Percentiles rank a stretch among this genome's conserved stretches.
These are phyloP conservation scores for Cheilinus undulatus DNA, from an alignment of 2,113 vertebrate genomes.

Conservation along the genomic window DNA sequence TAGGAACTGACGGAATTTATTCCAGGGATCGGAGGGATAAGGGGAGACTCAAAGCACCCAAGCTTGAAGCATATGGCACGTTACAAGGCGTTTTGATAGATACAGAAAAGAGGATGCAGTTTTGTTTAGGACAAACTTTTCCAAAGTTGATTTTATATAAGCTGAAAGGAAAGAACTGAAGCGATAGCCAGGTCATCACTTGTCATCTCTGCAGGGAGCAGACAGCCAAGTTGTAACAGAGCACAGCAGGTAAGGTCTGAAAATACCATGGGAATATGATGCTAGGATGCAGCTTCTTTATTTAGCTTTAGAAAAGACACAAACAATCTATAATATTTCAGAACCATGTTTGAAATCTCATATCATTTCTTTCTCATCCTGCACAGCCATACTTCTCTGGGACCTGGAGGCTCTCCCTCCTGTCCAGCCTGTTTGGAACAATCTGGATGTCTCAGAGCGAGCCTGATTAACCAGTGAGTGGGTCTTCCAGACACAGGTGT, in stretches of 20 bases:
- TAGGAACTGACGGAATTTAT: too few relatives aligned
- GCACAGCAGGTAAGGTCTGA: slow-evolving; percentile 14
- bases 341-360: neutral
- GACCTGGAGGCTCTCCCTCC: slow-evolving; percentile 96
- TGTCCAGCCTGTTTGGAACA: slow-evolving; percentile 98
- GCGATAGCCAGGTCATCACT: slow-evolving; percentile 4
- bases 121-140: too few relatives aligned
- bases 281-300: neutral
- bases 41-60: too few relatives aligned
- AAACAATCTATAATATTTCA: neutral
- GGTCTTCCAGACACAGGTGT: too few relatives aligned
- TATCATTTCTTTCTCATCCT: neutral
- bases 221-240: slow-evolving; percentile 10
- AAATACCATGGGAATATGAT: neutral
- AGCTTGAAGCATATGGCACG: too few relatives aligned
- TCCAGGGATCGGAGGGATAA: too few relatives aligned
- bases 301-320: too few relatives aligned
- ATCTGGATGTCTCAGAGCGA: slow-evolving; percentile 98
- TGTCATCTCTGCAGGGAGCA: slow-evolving; percentile 30
- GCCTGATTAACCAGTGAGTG: too few relatives aligned
- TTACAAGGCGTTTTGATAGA: too few relatives aligned
- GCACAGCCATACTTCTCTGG: slow-evolving; percentile 94
- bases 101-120: too few relatives aligned
- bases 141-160: too few relatives aligned
- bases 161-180: slow-evolving; percentile 3